phyloP scores from a whole-genome alignment of 30 jellyfish, hydroid and myxozoan species.

The Pelagia noctiluca region DNA sequence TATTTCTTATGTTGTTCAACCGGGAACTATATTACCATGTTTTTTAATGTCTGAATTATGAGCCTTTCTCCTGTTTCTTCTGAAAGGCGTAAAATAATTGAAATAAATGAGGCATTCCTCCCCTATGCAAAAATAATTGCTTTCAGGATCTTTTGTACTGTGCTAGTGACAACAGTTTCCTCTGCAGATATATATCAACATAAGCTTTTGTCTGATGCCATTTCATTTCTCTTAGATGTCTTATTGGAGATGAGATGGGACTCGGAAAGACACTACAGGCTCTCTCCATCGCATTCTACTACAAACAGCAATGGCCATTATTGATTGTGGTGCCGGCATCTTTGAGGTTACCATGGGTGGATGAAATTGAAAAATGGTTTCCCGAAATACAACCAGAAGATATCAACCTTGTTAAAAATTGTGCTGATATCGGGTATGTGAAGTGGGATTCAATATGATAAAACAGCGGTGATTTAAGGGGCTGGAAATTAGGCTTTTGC shows the following conservation, averaged over 20 bases:
- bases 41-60: too few species aligned
- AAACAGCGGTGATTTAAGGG: too few species aligned
- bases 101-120: too few species aligned
- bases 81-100: too few species aligned
- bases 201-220: background rate
- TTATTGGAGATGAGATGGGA: conserved; percentile 96
- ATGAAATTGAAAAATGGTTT: conserved; percentile 90
- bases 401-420: conserved; percentile 62
- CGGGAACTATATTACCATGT: too few species aligned
- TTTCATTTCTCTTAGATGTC: conserved; percentile 52
- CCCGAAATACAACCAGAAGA: conserved; percentile 90
- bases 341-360: conserved; percentile 78
- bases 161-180: too few species aligned
- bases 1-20: too few species aligned
- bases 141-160: too few species aligned
- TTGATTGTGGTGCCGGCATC: conserved; percentile 87
- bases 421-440: conserved; percentile 69
- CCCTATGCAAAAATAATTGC: too few species aligned
- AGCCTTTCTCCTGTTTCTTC: too few species aligned
- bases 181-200: background rate
- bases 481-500: too few species aligned
- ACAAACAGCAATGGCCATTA: conserved; percentile 76
- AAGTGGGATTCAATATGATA: too few species aligned
- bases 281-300: conserved; percentile 76
- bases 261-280: conserved; percentile 95